Evolutionary conservation across 2,888 invertebrate species (phyloP).

Genomic region (Physocephala rufipes): DNA sequence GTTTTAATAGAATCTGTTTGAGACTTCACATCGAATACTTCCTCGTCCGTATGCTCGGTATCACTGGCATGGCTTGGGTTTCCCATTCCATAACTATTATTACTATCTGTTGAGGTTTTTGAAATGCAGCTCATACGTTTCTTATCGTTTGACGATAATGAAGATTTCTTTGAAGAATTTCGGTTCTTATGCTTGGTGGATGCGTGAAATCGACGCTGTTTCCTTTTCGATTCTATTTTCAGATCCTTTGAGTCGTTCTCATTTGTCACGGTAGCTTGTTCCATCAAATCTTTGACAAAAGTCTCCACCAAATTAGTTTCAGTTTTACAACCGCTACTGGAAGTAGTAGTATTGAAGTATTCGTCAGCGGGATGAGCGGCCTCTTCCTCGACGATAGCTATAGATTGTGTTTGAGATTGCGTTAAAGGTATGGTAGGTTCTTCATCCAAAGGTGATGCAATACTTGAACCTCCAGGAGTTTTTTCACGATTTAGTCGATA

Average conservation of each 20-base stretch:
- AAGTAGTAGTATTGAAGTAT: constrained; percentile 70
- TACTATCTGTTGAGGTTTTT: constrained; percentile 65
- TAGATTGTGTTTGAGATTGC: constrained; percentile 47
- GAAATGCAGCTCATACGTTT: constrained; percentile 65
- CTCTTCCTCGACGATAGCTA: constrained; percentile 63
- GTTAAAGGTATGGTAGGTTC: constrained; percentile 14
- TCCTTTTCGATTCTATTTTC: constrained; percentile 13
- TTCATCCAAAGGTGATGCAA: constrained; percentile 50
- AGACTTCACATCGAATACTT: constrained; percentile 48
- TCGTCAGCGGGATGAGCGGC: constrained; percentile 73
- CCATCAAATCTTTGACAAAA: constrained; percentile 70
- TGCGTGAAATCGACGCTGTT: constrained; percentile 43
- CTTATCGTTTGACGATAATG: constrained; percentile 53
- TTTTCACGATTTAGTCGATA: constrained; percentile 62
- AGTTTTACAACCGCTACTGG: constrained; percentile 8
- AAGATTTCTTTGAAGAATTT: constrained; percentile 48
- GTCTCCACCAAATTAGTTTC: constrained; percentile 68
- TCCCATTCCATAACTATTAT: constrained; percentile 53
- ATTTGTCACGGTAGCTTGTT: constrained; percentile 66
- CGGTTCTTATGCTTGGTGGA: constrained; percentile 47
- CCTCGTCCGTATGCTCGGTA: constrained; percentile 56
- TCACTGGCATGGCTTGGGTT: constrained; percentile 39
- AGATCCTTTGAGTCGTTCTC: constrained; percentile 44
- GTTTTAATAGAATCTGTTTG: constrained; percentile 37
- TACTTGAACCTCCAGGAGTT: constrained; percentile 53